Percentiles rank a stretch among this genome's conserved stretches.
Conservation (phyloP, 2,797 vertebrate genomes). For the Somateria mollissima region DNA sequence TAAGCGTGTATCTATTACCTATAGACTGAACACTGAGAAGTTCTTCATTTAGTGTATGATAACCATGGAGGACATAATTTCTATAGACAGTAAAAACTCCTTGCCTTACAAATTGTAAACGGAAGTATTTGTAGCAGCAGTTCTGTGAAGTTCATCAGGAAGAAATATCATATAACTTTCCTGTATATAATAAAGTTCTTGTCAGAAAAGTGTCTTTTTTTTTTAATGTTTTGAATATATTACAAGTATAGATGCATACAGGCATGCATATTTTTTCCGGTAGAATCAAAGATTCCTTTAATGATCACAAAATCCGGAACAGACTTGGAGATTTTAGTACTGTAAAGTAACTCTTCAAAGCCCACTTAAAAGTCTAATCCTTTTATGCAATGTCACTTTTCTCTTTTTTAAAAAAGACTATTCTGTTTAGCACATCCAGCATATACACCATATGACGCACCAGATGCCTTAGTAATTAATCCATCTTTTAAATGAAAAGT, state of each 20-base stretch:
- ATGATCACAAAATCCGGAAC: conserved; percentile 14
- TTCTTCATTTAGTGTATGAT: not conserved
- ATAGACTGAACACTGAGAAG: not conserved
- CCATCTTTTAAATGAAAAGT: conserved; percentile 51
- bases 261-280: not conserved
- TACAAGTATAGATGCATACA: not conserved
- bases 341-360: conserved; percentile 20
- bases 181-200: not conserved
- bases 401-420: conserved; percentile 20
- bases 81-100: not conserved
- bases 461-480: conserved; percentile 68
- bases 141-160: not conserved
- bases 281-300: conserved; percentile 19
- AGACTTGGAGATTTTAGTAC: not conserved
- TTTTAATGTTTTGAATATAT: not conserved
- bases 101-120: not conserved
- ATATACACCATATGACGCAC: conserved; percentile 32
- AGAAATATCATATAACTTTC: not conserved
- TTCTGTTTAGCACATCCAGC: conserved; percentile 39
- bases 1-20: not conserved
- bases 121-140: not conserved
- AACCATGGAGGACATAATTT: not conserved
- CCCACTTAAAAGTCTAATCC: conserved; percentile 3
- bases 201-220: not conserved
- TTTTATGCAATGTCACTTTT: conserved; percentile 26